Conservation (phyloP, 2,113 vertebrate species). For the Camelus bactrianus region DNA sequence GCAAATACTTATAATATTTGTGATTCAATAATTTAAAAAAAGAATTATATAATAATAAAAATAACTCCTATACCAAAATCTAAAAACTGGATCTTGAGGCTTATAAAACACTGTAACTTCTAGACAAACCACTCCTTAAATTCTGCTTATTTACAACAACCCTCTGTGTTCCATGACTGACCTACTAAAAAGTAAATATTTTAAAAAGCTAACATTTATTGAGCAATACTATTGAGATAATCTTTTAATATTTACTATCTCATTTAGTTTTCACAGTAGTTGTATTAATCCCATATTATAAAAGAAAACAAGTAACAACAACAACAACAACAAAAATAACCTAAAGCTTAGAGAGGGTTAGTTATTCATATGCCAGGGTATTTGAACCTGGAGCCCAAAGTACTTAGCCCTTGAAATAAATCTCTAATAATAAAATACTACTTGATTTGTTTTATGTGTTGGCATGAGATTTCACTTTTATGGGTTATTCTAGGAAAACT, state of each 20-base stretch:
- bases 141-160: slow-evolving; percentile 13
- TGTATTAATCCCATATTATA: neutral
- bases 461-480: neutral
- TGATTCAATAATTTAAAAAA: neutral
- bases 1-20: neutral
- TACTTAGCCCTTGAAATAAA: slow-evolving; percentile 18
- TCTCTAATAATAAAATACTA: slow-evolving; percentile 30
- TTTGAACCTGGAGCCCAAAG: neutral
- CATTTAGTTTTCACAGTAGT: slow-evolving; percentile 28
- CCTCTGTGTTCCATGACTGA: neutral
- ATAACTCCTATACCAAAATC: neutral
- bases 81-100: neutral
- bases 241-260: neutral
- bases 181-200: neutral
- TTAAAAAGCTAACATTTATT: slow-evolving; percentile 17
- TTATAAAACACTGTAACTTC: neutral
- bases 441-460: neutral
- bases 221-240: neutral
- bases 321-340: neutral
- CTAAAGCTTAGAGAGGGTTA: neutral
- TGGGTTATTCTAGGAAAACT: neutral
- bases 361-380: neutral
- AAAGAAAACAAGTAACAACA: neutral
- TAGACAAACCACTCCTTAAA: neutral
- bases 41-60: neutral